Conservation (phyloP, 2,797 vertebrate species). For the Triplophysa yarkandensis region DNA sequence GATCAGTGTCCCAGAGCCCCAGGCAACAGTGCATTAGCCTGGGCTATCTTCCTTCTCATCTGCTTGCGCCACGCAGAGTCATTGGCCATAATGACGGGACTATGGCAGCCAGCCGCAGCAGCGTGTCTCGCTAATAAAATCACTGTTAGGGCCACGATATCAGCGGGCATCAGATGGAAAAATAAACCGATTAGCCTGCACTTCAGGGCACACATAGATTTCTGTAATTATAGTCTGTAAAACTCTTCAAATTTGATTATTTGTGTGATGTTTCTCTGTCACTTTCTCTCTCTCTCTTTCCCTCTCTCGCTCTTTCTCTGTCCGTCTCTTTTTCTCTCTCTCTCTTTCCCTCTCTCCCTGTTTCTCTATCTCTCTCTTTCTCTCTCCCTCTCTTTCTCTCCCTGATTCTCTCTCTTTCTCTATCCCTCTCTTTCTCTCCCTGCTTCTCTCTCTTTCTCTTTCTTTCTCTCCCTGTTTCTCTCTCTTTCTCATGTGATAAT, state of each 20-base stretch:
- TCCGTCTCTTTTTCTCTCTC: constrained; percentile 54
- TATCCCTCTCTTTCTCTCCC: constrained; percentile 35
- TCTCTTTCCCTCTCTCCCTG: no score
- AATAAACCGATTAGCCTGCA: constrained; percentile 90
- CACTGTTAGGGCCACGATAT: constrained; percentile 88
- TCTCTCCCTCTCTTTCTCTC: constrained; percentile 59
- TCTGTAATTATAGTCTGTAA: constrained; percentile 82
- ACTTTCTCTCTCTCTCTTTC: constrained; percentile 37
- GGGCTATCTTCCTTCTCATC: constrained; percentile 81
- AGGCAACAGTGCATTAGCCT: constrained; percentile 90
- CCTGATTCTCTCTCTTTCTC: no score
- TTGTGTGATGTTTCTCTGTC: constrained; percentile 74
- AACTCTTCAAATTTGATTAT: constrained; percentile 83
- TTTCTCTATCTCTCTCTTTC: no score
- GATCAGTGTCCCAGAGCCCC: constrained; percentile 73
- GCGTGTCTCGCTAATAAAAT: constrained; percentile 87
- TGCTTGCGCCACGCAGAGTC: constrained; percentile 72
- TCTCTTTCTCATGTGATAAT: constrained; percentile 30
- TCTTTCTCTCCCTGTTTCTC: no score
- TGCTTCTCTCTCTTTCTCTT: constrained; percentile 52
- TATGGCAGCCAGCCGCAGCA: constrained; percentile 60
- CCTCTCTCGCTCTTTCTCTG: constrained; percentile 36
- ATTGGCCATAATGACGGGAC: constrained; percentile 77
- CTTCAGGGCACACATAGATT: constrained; percentile 89
- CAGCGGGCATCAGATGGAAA: constrained; percentile 90